These are phyloP conservation scores for Danio jaintianensis DNA, from an alignment of 2,797 vertebrate species.

Conservation along the genomic window DNA sequence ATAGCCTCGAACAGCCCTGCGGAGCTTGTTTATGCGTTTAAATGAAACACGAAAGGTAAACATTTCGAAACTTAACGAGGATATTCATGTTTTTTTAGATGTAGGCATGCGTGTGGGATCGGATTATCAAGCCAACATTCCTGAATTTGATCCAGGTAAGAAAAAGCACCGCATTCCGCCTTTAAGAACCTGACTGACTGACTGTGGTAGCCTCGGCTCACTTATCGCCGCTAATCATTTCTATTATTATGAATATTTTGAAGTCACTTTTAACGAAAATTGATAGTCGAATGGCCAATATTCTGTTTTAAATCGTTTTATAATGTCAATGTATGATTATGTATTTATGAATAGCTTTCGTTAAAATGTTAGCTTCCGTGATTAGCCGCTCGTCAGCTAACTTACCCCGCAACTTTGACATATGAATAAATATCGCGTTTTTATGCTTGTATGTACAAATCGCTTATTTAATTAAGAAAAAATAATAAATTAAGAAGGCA, in stretches of 20 bases:
- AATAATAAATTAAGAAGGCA: too few species aligned
- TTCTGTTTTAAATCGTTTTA: not conserved
- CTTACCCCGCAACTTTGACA: not conserved
- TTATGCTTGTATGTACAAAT: not conserved
- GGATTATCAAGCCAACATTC: constrained; percentile 93
- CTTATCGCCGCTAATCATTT: not conserved
- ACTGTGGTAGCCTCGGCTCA: constrained; percentile 64
- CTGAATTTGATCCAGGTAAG: constrained; percentile 93
- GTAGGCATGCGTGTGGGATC: constrained; percentile 96
- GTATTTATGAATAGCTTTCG: not conserved
- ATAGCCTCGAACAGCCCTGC: constrained; percentile 82
- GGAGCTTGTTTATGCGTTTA: not conserved
- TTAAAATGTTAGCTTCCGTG: constrained; percentile 14
- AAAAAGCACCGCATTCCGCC: not conserved
- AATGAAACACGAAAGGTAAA: not conserved
- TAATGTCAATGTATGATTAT: not conserved
- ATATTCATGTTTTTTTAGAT: constrained; percentile 79
- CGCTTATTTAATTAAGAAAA: not conserved
- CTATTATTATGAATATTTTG: not conserved
- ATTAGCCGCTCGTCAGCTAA: constrained; percentile 20
- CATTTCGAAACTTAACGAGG: not conserved
- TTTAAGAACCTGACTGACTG: constrained; percentile 60
- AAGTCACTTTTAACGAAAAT: not conserved
- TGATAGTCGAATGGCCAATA: not conserved
- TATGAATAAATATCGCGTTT: not conserved